Base-by-base conservation (phyloP, 2,888 invertebrate species). In the Parnassius apollo region DNA sequence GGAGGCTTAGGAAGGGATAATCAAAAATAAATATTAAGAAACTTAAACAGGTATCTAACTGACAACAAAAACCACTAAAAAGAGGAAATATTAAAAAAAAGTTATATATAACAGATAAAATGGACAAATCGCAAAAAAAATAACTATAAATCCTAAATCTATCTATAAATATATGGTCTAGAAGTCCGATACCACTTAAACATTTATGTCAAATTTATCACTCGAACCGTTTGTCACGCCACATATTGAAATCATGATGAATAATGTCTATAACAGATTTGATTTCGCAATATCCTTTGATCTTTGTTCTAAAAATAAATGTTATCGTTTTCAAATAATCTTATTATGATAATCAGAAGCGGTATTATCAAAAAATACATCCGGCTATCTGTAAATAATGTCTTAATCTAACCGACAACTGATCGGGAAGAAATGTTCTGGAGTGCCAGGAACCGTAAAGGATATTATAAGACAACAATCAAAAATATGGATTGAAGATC, bases 211-310 rank as follows among this genome's bases (percentile, higher is more conserved):
- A 49, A 49, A 13, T 9, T 49, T n/a, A 49, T 49, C 49, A 48
- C 7, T 11, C n/a, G 8, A 49, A 49, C 9, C 13, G 18, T 49
- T 13, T 9, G 13, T 1, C 18, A 49, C 13, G 18, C 49, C 49
- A 13, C 49, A 1, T 18, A 1, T 18, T 18, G 9, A 22, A 42
- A 45, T 61, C 61, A 61, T 61, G 50, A 18, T 18, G 18, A 18
- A 25, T 25, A 25, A 25, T 55, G 51, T 55, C 56, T 61, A 3
- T 50, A 50, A 51, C 61, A 56, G 44, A 56, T 56, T 44, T 44
- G 22, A 60, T 45, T 55, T 9, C 4, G 35, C 18, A 42, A 12
- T 50, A n/a, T 44, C 44, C n/a, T 45, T 59, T 35, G 48, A 57
- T 57, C 48, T 35, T n/a, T 4, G 10, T 9, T 48, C 46, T 59